These are phyloP conservation scores for Parapristionchus giblindavisi DNA, from an alignment of 2,888 invertebrate genomes.

Conservation along the genomic window DNA sequence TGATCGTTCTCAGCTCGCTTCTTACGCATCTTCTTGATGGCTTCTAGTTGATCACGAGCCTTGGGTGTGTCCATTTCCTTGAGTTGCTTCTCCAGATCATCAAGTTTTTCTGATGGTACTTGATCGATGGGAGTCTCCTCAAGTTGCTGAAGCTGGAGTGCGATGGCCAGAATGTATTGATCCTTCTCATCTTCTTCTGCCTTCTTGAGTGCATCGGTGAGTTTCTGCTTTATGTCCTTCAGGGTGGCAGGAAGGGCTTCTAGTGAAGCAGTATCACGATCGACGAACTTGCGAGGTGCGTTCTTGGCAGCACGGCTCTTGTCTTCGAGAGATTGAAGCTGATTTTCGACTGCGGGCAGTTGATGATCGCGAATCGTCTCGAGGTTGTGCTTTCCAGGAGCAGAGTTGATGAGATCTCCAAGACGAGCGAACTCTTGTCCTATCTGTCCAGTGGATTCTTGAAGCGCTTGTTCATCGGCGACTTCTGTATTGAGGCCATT, in stretches of 20 bases:
- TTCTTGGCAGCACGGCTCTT: slow-evolving; percentile 31
- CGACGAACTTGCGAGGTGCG: slow-evolving; percentile 31
- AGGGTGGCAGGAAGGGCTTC: neutral
- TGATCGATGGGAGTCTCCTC: slow-evolving; percentile 13
- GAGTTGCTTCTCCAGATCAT: slow-evolving; percentile 44
- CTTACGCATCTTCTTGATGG: slow-evolving; percentile 45
- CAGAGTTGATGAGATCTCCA: slow-evolving; percentile 28
- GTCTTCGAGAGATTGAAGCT: slow-evolving; percentile 29
- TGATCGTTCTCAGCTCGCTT: slow-evolving; percentile 43
- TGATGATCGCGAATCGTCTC: slow-evolving; percentile 23
- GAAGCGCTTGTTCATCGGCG: slow-evolving; percentile 41
- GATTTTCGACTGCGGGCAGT: slow-evolving; percentile 17
- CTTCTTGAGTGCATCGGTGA: slow-evolving; percentile 21
- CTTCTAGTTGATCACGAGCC: slow-evolving; percentile 35
- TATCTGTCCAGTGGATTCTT: slow-evolving; percentile 50
- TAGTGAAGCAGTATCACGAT: slow-evolving; percentile 2
- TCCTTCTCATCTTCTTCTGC: slow-evolving; percentile 35
- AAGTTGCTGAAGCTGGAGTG: slow-evolving; percentile 29
- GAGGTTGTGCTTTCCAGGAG: slow-evolving; percentile 32
- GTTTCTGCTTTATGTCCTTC: slow-evolving; percentile 17
- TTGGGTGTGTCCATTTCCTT: slow-evolving; percentile 41
- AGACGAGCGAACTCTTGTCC: slow-evolving; percentile 45
- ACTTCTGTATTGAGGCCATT: slow-evolving; percentile 9
- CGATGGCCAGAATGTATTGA: slow-evolving; percentile 25
- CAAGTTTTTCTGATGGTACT: slow-evolving; percentile 19